Evolutionary conservation across 2,797 vertebrate species (phyloP).

Genomic region (Antennarius maculatus): DNA sequence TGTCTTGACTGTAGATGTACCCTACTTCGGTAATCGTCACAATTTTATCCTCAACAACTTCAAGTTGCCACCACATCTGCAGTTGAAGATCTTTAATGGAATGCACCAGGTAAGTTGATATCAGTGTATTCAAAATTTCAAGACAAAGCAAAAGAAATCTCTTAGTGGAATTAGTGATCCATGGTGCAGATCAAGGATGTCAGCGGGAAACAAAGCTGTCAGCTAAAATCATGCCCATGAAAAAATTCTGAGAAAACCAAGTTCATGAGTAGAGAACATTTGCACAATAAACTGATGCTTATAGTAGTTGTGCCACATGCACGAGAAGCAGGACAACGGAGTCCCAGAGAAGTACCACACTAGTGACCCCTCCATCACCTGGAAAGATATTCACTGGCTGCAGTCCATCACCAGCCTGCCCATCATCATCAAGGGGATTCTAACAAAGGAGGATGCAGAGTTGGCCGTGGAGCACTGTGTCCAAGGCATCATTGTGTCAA

Average conservation of each 20-base stretch:
- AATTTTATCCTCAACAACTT: slow-evolving; percentile 89
- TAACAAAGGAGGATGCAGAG: slow-evolving; percentile 95
- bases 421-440: slow-evolving; percentile 94
- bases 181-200: no score
- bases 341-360: slow-evolving; percentile 80
- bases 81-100: slow-evolving; percentile 84
- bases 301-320: not conserved
- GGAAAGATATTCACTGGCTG: slow-evolving; percentile 92
- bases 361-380: slow-evolving; percentile 88
- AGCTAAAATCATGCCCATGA: no score
- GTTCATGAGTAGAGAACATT: not conserved
- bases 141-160: not conserved
- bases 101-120: slow-evolving; percentile 82
- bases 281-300: not conserved
- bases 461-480: slow-evolving; percentile 90
- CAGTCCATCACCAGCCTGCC: slow-evolving; percentile 88
- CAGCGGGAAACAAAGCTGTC: slow-evolving; percentile 55
- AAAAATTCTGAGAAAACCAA: not conserved
- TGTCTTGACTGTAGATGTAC: slow-evolving; percentile 90
- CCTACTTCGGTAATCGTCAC: slow-evolving; percentile 88
- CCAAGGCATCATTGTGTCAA: slow-evolving; percentile 94
- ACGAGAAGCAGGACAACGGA: slow-evolving; percentile 69
- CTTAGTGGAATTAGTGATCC: no score
- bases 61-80: slow-evolving; percentile 85
- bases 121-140: not conserved